phyloP scores from a whole-genome alignment of 1,140 invertebrate genomes.

The Aleiodes sp. region DNA sequence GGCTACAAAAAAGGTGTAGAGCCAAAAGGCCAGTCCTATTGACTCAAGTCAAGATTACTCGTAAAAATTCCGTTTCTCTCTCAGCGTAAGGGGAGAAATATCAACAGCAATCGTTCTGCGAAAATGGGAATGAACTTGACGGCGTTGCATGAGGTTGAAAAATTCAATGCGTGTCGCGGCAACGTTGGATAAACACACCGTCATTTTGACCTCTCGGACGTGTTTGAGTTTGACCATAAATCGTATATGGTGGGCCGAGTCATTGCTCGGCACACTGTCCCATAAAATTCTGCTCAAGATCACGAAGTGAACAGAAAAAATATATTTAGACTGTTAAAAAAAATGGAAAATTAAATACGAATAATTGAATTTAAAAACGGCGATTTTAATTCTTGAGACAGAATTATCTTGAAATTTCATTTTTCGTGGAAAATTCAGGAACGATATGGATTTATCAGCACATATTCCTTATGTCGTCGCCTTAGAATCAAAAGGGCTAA shows the following conservation, averaged over 20 bases:
- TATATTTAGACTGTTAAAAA: conserved; percentile 4
- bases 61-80: too few species aligned
- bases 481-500: too few species aligned
- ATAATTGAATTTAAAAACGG: too few species aligned
- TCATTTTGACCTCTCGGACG: not conserved
- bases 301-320: not conserved
- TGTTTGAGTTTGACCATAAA: conserved; percentile 33
- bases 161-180: not conserved
- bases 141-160: conserved; percentile 1
- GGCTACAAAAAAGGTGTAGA: too few species aligned
- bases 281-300: conserved; percentile 35
- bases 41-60: too few species aligned
- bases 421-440: too few species aligned
- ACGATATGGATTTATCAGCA: too few species aligned
- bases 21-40: too few species aligned
- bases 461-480: too few species aligned
- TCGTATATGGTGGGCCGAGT: conserved; percentile 37
- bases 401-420: too few species aligned
- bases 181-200: not conserved
- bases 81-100: not conserved
- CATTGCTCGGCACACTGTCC: conserved; percentile 35
- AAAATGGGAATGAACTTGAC: conserved; percentile 32
- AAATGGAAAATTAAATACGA: not conserved
- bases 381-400: too few species aligned
- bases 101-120: conserved; percentile 28